phyloP scores from a whole-genome alignment of 2,113 vertebrate species.

The Rhynchomys soricoides region DNA sequence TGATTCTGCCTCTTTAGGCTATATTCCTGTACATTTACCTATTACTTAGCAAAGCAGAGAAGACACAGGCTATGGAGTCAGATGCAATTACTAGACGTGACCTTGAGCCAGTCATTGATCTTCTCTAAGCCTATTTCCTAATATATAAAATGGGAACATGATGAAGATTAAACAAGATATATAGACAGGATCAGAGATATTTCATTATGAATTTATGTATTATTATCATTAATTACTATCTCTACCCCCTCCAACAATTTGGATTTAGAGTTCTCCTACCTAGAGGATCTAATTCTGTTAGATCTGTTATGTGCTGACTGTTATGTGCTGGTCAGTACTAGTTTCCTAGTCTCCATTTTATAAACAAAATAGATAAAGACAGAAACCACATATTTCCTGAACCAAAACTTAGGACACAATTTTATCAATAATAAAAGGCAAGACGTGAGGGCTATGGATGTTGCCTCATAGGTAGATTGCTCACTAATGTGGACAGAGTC shows the following conservation, averaged over 20 bases:
- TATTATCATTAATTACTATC: conserved; percentile 38
- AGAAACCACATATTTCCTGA: conserved; percentile 38
- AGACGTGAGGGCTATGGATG: conserved; percentile 6
- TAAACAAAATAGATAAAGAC: neutral
- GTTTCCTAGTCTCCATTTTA: neutral
- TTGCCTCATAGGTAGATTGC: neutral
- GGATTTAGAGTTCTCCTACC: neutral
- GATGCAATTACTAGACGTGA: neutral
- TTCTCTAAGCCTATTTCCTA: conserved; percentile 46
- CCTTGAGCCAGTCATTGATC: conserved; percentile 25
- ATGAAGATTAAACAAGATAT: neutral
- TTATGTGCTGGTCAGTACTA: neutral
- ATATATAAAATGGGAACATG: conserved; percentile 17
- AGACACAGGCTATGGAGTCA: neutral
- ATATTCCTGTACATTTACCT: neutral
- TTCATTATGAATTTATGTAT: conserved; percentile 12
- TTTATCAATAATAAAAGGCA: conserved; percentile 64
- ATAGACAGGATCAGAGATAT: conserved; percentile 5
- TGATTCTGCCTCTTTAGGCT: conserved; percentile 7
- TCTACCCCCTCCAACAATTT: neutral
- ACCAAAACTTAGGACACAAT: conserved; percentile 41
- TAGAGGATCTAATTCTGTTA: neutral
- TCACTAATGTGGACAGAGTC: neutral
- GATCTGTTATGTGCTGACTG: too few species aligned
- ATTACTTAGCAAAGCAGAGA: conserved; percentile 22